phyloP scores from a whole-genome alignment of 2,113 vertebrate genomes.

The Rhynchopsitta pachyrhyncha region DNA sequence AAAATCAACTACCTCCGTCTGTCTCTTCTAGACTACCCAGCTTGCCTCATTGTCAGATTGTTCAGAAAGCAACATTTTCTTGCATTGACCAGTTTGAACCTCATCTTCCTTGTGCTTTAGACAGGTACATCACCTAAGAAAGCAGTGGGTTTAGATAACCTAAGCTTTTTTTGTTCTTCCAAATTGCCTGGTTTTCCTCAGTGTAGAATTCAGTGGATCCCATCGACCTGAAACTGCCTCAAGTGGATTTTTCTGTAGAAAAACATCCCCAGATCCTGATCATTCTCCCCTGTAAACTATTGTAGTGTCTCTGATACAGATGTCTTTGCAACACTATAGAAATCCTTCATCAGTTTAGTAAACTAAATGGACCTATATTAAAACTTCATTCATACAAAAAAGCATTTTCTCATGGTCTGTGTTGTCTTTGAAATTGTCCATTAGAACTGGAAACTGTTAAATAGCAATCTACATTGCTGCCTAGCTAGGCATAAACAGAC shows the following conservation, averaged over 20 bases:
- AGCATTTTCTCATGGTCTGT: not conserved
- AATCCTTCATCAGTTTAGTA: not conserved
- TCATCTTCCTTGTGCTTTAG: not conserved
- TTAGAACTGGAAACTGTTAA: not conserved
- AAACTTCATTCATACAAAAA: not conserved
- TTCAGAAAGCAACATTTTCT: not conserved
- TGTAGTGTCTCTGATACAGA: not conserved
- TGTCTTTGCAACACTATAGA: not conserved
- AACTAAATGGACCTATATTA: not conserved
- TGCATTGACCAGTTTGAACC: not conserved
- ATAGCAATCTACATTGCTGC: not conserved
- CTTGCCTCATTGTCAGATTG: not conserved
- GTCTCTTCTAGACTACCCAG: not conserved
- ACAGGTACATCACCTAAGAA: not conserved
- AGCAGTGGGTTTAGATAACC: not conserved
- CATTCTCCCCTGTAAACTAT: not conserved
- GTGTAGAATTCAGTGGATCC: not conserved
- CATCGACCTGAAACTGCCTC: not conserved
- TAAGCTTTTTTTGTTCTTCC: not conserved
- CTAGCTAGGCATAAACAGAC: not conserved
- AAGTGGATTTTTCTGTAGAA: not conserved
- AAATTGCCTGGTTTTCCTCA: not conserved
- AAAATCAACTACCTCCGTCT: not conserved
- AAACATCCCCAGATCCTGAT: not conserved
- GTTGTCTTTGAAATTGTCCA: not conserved